Conservation (phyloP, 2,797 vertebrate genomes). For the Clarias pachynema region DNA sequence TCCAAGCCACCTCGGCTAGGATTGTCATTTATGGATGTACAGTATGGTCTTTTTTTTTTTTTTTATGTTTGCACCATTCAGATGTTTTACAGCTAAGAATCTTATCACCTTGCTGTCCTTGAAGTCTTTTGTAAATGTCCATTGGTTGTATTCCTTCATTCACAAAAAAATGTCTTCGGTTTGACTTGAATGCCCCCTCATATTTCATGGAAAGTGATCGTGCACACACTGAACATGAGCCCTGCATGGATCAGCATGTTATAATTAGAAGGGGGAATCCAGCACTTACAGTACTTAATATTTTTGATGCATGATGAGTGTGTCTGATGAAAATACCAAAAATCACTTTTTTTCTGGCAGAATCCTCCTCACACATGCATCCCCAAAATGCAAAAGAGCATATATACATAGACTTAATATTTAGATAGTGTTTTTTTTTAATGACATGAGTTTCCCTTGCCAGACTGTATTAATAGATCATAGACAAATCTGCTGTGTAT, state of each 20-base stretch:
- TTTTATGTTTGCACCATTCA: too few relatives aligned
- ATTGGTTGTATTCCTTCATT: too few relatives aligned
- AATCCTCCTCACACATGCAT: not conserved
- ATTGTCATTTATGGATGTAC: too few relatives aligned
- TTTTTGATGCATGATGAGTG: not conserved
- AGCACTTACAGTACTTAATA: not conserved
- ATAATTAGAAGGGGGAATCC: conserved; percentile 49
- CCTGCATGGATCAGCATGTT: conserved; percentile 44
- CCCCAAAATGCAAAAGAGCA: not conserved
- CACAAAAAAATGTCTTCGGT: too few relatives aligned
- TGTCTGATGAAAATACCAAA: not conserved
- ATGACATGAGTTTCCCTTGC: not conserved
- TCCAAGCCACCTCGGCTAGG: too few relatives aligned
- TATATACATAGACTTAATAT: not conserved
- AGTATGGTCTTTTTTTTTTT: too few relatives aligned
- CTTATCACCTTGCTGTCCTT: too few relatives aligned
- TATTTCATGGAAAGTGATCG: conserved; percentile 20
- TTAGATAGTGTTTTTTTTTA: not conserved
- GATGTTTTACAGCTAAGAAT: too few relatives aligned
- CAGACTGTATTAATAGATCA: not conserved
- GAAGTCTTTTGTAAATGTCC: too few relatives aligned
- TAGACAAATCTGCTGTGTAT: not conserved
- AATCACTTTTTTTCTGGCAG: not conserved
- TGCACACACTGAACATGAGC: not conserved
- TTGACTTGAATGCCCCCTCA: too few relatives aligned